These are phyloP conservation scores for Baronia brevicornis DNA, from an alignment of 2,888 invertebrate species.

Conservation along the genomic window DNA sequence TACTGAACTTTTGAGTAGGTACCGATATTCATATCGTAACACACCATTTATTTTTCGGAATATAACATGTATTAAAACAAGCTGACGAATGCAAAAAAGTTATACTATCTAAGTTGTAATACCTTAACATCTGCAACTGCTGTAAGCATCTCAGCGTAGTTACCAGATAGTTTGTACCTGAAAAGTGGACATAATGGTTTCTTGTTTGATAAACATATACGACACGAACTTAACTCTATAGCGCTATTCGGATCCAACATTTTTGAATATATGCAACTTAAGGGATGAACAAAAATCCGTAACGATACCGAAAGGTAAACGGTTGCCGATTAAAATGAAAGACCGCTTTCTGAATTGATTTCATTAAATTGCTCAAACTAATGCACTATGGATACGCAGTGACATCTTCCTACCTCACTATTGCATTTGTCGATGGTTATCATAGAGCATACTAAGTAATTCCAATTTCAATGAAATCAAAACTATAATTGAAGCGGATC, in stretches of 20 bases:
- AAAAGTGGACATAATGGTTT: slow-evolving; percentile 63
- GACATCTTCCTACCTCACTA: slow-evolving; percentile 13
- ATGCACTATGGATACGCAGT: slow-evolving; percentile 4
- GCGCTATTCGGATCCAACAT: slow-evolving; percentile 43
- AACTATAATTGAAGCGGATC: too few species aligned
- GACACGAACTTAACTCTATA: slow-evolving; percentile 56
- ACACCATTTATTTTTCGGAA: too few species aligned
- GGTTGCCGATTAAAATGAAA: slow-evolving; percentile 19
- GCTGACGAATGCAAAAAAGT: slow-evolving; percentile 13
- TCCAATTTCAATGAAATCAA: too few species aligned
- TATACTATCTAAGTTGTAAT: too few species aligned
- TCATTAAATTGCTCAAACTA: slow-evolving; percentile 10
- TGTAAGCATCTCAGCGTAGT: slow-evolving; percentile 72
- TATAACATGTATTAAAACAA: slow-evolving; percentile 5
- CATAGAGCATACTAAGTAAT: too few species aligned
- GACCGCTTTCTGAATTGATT: slow-evolving; percentile 10
- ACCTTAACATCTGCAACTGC: slow-evolving; percentile 69
- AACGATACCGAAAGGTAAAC: slow-evolving; percentile 29
- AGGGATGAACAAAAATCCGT: slow-evolving; percentile 38
- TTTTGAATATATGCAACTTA: slow-evolving; percentile 27
- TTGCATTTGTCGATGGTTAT: neutral
- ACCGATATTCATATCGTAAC: too few species aligned
- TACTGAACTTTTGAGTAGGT: too few species aligned
- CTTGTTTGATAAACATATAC: slow-evolving; percentile 60
- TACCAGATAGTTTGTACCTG: slow-evolving; percentile 64